Evolutionary conservation across 1,140 invertebrate genomes (phyloP), one percentile per base, ranked within the genome.

Genomic region (Whitmania pigra): DNA sequence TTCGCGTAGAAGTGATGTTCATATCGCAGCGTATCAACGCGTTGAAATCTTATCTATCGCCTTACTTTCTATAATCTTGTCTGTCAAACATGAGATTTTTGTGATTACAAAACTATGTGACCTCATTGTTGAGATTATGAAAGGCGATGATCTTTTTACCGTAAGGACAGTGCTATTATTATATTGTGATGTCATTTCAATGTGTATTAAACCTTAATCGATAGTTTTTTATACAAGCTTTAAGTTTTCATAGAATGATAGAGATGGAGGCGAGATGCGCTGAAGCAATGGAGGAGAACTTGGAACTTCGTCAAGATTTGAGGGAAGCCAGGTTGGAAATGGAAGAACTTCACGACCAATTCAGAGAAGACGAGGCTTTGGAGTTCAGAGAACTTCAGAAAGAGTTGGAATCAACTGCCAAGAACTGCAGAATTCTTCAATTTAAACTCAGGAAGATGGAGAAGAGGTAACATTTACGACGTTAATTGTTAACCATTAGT

Each of bases 391-490:
- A 89, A 68, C 43, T 83, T 17, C 81, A 83, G 74, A 77, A 79
- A 69, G 81, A 82, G 69, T 73, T 83, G 54, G 82, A 83, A 75
- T 75, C 79, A 40, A 79, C 80, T 0, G 92, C 92, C 31, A 99
- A 99, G 82, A 98, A 98, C 83, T 98, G 94, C 83, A 86, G 96
- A 75, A 94, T 99, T 76, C 85, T 99, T 36, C 97, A 97, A 73
- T 99, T 99, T 80, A 99, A 99, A 83, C 83, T 99, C 68, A 88
- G 94, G 76, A 99, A 99, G 86, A 87, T 92, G 29, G 97, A 99
- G 81, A 86, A 94, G 72, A 88, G 88, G 79, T 86, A 88, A 40
- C 94, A 97, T 72, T 88, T 93, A 97, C 79, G 85, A 86, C 53
- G 93, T 97, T 75, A 91, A n/a, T n/a, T n/a, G n/a, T n/a, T n/a